phyloP scores from a whole-genome alignment of 2,888 invertebrate genomes.

The Acanthosepion lycidas region DNA sequence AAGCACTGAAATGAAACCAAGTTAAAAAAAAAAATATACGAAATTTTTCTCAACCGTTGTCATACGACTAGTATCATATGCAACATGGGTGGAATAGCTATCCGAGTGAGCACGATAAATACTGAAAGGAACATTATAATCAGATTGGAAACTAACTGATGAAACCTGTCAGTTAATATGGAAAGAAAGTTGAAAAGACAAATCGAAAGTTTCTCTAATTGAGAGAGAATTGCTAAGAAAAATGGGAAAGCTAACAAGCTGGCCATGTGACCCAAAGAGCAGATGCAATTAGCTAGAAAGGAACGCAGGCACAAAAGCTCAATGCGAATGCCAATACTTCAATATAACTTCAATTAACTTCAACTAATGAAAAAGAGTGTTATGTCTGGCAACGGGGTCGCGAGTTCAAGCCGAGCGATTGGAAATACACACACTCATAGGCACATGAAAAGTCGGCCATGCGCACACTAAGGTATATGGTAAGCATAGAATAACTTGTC shows the following conservation, averaged over 20 bases:
- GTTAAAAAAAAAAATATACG: no score
- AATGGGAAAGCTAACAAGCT: neutral
- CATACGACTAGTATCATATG: neutral
- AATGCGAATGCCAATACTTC: neutral
- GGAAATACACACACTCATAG: neutral
- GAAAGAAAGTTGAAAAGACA: neutral
- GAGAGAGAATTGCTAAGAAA: neutral
- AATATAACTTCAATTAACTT: neutral
- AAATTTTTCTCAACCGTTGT: no score
- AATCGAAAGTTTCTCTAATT: neutral
- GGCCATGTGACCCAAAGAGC: neutral
- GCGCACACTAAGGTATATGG: no score
- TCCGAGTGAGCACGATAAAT: neutral
- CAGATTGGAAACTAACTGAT: neutral
- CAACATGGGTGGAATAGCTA: neutral
- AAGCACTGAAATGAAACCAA: no score
- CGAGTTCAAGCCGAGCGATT: neutral
- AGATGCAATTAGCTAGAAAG: neutral
- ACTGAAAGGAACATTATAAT: neutral
- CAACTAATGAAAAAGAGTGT: constrained; percentile 6
- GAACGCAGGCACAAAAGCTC: neutral
- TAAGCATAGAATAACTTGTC: neutral
- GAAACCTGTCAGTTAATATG: neutral
- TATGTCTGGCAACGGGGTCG: neutral
- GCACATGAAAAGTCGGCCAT: neutral